Percentiles rank a stretch among this genome's conserved stretches.
These are phyloP conservation scores for Sisyra terminalis DNA, from an alignment of 2,888 invertebrate species.

Conservation along the genomic window DNA sequence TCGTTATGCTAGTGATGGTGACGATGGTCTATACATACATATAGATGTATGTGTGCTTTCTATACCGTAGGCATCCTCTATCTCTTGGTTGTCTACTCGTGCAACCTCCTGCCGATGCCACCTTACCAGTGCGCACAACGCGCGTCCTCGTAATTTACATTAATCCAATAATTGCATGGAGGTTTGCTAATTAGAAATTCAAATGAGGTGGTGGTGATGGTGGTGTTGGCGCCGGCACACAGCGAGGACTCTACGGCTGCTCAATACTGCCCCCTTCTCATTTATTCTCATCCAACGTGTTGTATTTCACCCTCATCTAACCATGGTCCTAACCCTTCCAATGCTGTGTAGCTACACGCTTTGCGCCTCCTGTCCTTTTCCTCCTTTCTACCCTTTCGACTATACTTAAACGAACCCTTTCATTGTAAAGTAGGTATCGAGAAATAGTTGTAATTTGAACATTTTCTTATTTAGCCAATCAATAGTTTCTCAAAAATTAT, in stretches of 20 bases:
- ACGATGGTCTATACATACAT: neutral
- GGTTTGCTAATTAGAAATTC: slow-evolving; percentile 86
- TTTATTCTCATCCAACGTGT: slow-evolving; percentile 11
- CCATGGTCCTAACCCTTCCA: no score
- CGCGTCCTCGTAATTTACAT: slow-evolving; percentile 80
- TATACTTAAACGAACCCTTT: no score
- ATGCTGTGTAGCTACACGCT: no score
- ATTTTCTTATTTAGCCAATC: no score
- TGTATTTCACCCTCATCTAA: slow-evolving; percentile 1
- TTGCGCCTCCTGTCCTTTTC: no score
- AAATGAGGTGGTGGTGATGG: slow-evolving; percentile 55
- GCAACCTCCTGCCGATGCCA: slow-evolving; percentile 8
- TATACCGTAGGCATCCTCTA: slow-evolving; percentile 3
- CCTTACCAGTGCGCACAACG: slow-evolving; percentile 28
- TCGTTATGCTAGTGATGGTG: neutral
- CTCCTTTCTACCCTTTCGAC: no score
- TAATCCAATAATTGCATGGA: slow-evolving; percentile 88
- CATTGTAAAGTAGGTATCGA: no score
- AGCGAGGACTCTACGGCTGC: slow-evolving; percentile 27
- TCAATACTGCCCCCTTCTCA: slow-evolving; percentile 14
- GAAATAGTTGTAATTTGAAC: no score
- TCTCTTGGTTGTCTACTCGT: neutral
- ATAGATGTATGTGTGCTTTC: neutral
- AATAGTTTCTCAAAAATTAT: no score
- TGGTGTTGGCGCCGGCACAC: slow-evolving; percentile 33